A percentile compares a stretch with the other conserved stretches of the same genome.
phyloP scores from a whole-genome alignment of 35 echinoderm and acorn worm species.

The Ophioderma brevispina region DNA sequence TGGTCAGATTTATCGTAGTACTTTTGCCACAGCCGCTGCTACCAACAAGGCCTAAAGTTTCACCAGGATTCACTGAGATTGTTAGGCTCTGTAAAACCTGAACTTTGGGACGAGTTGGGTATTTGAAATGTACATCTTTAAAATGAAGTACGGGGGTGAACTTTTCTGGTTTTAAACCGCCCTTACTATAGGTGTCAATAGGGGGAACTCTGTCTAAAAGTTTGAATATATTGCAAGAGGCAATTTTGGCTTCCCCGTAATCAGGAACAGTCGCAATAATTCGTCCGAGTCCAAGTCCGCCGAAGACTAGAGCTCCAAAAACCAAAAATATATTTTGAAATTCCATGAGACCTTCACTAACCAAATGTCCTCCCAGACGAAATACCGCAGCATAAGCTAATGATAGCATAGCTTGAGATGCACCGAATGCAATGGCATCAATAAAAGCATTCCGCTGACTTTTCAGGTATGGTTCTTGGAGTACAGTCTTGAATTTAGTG shows the following conservation, averaged over 20 bases:
- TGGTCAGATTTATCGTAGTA: neutral
- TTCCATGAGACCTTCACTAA: neutral
- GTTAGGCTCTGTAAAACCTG: neutral
- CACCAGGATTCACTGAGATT: neutral
- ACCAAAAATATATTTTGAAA: constrained; percentile 6
- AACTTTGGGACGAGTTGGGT: neutral
- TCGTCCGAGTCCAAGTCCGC: constrained; percentile 85
- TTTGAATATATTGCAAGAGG: constrained; percentile 76
- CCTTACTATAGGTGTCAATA: constrained; percentile 73
- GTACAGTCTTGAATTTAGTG: neutral
- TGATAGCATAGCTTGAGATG: neutral
- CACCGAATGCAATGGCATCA: neutral
- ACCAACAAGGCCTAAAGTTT: neutral
- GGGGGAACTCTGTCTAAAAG: constrained; percentile 72
- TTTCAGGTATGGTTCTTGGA: neutral
- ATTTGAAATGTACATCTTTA: too few species aligned
- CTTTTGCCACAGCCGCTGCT: too few species aligned
- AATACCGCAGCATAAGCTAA: neutral
- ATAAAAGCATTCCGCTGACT: neutral
- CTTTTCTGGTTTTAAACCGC: constrained; percentile 24
- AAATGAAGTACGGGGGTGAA: neutral
- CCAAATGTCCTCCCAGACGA: neutral
- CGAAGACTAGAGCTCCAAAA: constrained; percentile 86
- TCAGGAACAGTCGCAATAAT: constrained; percentile 80
- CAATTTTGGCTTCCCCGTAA: constrained; percentile 81